These are phyloP conservation scores for Gymnorhina tibicen DNA, from an alignment of 2,113 vertebrate species.

Conservation along the genomic window DNA sequence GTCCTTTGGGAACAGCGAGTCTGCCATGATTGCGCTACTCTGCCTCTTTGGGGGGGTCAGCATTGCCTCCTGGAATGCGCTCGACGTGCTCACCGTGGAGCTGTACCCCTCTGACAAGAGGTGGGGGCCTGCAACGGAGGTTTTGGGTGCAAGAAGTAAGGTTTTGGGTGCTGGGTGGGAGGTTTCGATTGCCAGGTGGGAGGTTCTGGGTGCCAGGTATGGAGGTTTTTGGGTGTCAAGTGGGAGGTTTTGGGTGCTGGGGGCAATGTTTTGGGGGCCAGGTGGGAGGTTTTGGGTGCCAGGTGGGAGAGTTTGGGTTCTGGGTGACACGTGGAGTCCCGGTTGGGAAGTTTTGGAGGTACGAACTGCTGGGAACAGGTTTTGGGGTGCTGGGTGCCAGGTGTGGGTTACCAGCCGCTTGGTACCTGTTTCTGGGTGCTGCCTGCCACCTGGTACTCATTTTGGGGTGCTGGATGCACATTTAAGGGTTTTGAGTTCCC, in stretches of 20 bases:
- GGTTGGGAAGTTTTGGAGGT: rapidly evolving
- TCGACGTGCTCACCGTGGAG: constrained; percentile 95
- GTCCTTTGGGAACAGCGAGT: constrained; percentile 96
- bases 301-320: too few relatives aligned
- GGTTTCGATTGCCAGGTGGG: not conserved
- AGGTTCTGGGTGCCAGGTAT: too few relatives aligned
- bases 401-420: not conserved
- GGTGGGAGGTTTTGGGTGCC: not conserved
- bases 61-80: constrained; percentile 96
- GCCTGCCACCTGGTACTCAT: not conserved
- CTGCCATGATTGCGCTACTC: constrained; percentile 96
- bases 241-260: not conserved
- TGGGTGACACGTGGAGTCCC: rapidly evolving
- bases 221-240: not conserved
- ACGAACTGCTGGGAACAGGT: not conserved
- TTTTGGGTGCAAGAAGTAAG: not conserved
- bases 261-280: not conserved
- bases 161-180: too few relatives aligned
- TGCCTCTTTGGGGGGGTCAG: constrained; percentile 96
- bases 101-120: constrained; percentile 96
- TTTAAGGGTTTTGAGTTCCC: not conserved
- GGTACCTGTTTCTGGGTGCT: not conserved
- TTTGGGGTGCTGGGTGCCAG: not conserved
- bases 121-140: constrained; percentile 27
- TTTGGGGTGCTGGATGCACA: not conserved